Evolutionary conservation across 2,797 vertebrate species (phyloP).

Genomic region (Malacoctenus gilli): DNA sequence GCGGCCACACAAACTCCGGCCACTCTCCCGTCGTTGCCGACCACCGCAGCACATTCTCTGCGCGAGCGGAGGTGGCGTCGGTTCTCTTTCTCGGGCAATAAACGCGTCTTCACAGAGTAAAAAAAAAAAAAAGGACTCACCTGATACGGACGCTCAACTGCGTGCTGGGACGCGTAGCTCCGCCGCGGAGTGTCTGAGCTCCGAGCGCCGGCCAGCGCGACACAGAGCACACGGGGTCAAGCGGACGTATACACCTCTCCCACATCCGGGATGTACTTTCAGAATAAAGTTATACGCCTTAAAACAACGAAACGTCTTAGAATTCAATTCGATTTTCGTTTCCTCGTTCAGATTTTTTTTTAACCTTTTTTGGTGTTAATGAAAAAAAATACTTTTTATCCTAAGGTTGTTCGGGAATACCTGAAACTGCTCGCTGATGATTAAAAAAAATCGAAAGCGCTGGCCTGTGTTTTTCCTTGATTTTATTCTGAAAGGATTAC

Average conservation of each 20-base stretch:
- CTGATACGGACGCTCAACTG: constrained; percentile 12
- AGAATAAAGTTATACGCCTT: constrained; percentile 39
- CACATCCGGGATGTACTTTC: constrained; percentile 6
- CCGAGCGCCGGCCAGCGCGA: constrained; percentile 25
- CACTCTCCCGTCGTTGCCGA: not conserved
- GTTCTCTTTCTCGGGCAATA: no score
- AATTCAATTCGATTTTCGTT: no score
- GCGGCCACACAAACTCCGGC: no score
- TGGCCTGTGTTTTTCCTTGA: rapidly evolving
- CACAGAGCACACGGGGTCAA: constrained; percentile 8
- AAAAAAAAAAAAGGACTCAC: constrained; percentile 33
- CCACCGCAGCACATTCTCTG: no score
- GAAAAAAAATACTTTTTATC: not conserved
- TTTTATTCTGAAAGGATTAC: constrained; percentile 63
- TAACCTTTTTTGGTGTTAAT: not conserved
- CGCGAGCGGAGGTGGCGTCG: rapidly evolving
- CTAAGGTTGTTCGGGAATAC: not conserved
- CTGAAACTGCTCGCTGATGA: no score
- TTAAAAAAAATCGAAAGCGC: not conserved
- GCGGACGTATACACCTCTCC: rapidly evolving
- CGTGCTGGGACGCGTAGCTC: constrained; percentile 11
- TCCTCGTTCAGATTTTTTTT: no score
- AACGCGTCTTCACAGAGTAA: not conserved
- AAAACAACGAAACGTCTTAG: no score
- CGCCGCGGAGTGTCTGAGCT: not conserved